These are phyloP conservation scores for Atrichornis clamosus DNA, from an alignment of 2,113 vertebrate species.

Conservation along the genomic window DNA sequence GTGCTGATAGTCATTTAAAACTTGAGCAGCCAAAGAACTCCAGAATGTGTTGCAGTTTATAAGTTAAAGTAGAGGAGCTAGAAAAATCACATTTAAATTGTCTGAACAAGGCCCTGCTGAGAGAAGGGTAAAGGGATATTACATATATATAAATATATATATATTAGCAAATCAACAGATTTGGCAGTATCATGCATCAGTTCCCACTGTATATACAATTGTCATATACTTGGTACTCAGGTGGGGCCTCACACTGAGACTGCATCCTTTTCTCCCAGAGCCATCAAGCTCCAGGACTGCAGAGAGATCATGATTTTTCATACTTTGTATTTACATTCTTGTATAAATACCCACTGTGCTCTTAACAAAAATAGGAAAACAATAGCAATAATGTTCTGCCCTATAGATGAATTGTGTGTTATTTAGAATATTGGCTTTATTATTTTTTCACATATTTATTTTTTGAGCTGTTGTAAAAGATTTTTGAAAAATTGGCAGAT, in stretches of 20 bases:
- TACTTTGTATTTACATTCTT: background rate
- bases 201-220: background rate
- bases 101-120: background rate
- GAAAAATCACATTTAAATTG: background rate
- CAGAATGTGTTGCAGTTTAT: background rate
- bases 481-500: background rate
- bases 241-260: background rate
- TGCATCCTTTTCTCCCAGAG: background rate
- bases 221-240: background rate
- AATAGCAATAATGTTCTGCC: background rate
- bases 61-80: background rate
- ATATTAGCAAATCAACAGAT: background rate
- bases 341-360: background rate
- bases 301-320: background rate
- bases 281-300: background rate
- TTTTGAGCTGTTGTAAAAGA: background rate
- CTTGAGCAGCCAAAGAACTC: background rate
- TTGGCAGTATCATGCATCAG: background rate
- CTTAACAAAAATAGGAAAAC: background rate
- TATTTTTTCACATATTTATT: background rate
- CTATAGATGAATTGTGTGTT: background rate
- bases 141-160: background rate
- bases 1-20: background rate
- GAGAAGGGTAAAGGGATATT: background rate
- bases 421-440: background rate